Evolutionary conservation across 2,888 invertebrate genomes (phyloP).

Genomic region (Seira musarum): DNA sequence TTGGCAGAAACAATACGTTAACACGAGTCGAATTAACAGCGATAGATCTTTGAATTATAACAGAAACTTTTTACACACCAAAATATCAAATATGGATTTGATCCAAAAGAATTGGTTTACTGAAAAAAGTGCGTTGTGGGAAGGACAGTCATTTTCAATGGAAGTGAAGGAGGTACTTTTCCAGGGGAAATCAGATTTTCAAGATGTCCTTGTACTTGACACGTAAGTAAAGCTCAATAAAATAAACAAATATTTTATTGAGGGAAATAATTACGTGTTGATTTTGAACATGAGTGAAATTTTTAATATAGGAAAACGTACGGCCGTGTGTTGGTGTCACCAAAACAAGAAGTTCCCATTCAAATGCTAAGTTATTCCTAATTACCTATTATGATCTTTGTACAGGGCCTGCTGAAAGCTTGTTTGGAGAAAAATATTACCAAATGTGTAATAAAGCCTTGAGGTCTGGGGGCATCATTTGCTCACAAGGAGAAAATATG

Average conservation of each 20-base stretch:
- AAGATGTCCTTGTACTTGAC: constrained; percentile 87
- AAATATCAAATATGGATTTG: too few relatives aligned
- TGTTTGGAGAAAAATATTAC: constrained; percentile 89
- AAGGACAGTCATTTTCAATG: constrained; percentile 90
- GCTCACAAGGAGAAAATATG: constrained; percentile 90
- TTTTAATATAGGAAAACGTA: neutral
- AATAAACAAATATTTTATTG: constrained; percentile 26
- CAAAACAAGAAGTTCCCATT: neutral
- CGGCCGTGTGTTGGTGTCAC: neutral
- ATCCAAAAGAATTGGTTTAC: constrained; percentile 76
- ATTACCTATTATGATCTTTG: neutral
- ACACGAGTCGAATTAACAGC: too few relatives aligned
- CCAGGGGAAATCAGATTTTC: constrained; percentile 85
- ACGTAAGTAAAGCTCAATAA: constrained; percentile 79
- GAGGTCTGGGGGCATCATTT: constrained; percentile 89
- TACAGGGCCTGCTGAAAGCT: constrained; percentile 79
- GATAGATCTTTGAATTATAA: too few relatives aligned
- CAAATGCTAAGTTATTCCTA: neutral
- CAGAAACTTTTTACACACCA: too few relatives aligned
- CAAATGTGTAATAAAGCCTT: constrained; percentile 87
- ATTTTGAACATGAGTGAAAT: neutral
- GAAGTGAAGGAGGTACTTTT: constrained; percentile 86
- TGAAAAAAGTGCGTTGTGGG: constrained; percentile 84
- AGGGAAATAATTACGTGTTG: constrained; percentile 76
- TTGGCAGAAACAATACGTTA: too few relatives aligned